Evolutionary conservation across 2,888 invertebrate species (phyloP).

Genomic region (Pelosia muscerda): DNA sequence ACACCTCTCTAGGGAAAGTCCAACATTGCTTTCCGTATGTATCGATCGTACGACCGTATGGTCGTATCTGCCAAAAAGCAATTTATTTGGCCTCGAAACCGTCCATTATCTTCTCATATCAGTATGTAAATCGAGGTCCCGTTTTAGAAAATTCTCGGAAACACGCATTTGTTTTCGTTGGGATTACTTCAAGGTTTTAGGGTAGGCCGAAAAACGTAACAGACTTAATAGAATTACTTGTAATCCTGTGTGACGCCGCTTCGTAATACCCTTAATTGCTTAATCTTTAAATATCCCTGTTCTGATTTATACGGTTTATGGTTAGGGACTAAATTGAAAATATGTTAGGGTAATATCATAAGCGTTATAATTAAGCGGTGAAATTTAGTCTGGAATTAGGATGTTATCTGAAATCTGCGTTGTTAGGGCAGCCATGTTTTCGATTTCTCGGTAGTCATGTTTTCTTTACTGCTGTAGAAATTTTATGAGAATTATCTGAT

Average conservation of each 20-base stretch:
- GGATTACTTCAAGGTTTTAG: constrained; percentile 31
- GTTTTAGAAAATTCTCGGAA: constrained; percentile 26
- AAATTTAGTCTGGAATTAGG: constrained; percentile 7
- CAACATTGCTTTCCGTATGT: neutral
- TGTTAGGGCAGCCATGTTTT: neutral
- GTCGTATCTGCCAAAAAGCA: constrained; percentile 14
- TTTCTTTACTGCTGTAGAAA: constrained; percentile 1
- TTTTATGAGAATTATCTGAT: neutral
- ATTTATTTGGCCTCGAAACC: constrained; percentile 16
- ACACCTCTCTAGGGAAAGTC: neutral
- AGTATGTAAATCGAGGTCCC: constrained; percentile 25
- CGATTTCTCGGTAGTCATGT: neutral
- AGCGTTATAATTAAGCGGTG: constrained; percentile 3
- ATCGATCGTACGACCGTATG: constrained; percentile 19
- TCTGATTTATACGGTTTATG: constrained; percentile 38
- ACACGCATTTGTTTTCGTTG: constrained; percentile 36
- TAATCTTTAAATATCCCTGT: constrained; percentile 42
- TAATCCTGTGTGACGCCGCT: constrained; percentile 39
- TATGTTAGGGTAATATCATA: constrained; percentile 20
- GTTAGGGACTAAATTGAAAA: constrained; percentile 30
- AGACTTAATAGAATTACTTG: constrained; percentile 43
- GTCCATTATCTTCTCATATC: constrained; percentile 17
- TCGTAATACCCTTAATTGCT: constrained; percentile 47
- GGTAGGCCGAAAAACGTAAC: constrained; percentile 30
- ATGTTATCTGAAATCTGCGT: neutral